Evolutionary conservation across 2,888 invertebrate species (phyloP).

Genomic region (Trissoscelio sp.): DNA sequence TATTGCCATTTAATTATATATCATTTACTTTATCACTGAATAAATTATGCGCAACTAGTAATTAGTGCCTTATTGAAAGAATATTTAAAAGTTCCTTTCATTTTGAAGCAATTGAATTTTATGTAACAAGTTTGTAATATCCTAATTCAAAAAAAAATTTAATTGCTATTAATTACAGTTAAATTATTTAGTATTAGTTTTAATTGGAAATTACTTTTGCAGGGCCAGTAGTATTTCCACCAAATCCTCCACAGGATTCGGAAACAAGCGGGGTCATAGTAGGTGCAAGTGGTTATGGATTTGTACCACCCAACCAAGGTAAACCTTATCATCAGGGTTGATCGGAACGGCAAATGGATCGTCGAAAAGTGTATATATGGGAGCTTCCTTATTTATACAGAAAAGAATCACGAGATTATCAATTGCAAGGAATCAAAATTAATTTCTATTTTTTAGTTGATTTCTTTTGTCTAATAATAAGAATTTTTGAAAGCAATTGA

Average conservation of each 20-base stretch:
- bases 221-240: slow-evolving; percentile 93
- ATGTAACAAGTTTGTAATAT: not conserved
- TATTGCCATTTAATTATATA: slow-evolving; percentile 22
- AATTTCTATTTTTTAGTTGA: too few species aligned
- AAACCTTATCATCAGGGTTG: slow-evolving; percentile 78
- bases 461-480: too few species aligned
- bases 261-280: slow-evolving; percentile 91
- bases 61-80: not conserved
- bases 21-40: slow-evolving; percentile 13
- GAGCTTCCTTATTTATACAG: slow-evolving; percentile 40
- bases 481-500: too few species aligned
- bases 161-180: too few species aligned
- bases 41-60: not conserved
- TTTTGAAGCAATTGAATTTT: not conserved
- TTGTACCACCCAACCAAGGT: slow-evolving; percentile 91
- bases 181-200: not conserved
- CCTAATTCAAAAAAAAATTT: too few species aligned
- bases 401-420: slow-evolving; percentile 28
- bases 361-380: slow-evolving; percentile 45
- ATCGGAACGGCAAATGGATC: slow-evolving; percentile 35
- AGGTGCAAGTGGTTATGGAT: slow-evolving; percentile 93
- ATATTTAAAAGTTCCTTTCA: not conserved
- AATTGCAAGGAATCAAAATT: too few species aligned
- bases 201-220: slow-evolving; percentile 71
- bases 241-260: slow-evolving; percentile 86